Conservation (phyloP, 2,797 vertebrate genomes). For the Ibycter americanus region DNA sequence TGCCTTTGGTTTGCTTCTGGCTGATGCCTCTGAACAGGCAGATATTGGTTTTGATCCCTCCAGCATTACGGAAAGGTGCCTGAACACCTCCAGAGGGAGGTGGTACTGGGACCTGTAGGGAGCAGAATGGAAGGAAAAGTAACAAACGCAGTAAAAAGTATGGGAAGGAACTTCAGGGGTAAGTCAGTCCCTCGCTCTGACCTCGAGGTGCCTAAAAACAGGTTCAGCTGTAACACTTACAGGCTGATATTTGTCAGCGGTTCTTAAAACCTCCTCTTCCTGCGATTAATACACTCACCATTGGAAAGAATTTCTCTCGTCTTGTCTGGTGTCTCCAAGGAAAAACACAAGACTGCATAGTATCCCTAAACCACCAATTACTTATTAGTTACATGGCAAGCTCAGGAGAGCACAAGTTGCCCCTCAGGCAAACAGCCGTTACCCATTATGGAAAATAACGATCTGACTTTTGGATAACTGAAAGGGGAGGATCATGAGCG, state of each 20-base stretch:
- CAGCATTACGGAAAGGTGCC: accelerated
- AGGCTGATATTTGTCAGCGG: not conserved
- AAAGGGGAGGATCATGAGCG: not conserved
- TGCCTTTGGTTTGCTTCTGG: not conserved
- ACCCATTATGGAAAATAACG: constrained; percentile 1
- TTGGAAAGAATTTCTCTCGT: not conserved
- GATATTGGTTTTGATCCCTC: not conserved
- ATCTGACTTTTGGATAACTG: constrained; percentile 36
- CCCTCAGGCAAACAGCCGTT: not conserved
- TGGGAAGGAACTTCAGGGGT: not conserved
- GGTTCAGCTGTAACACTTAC: not conserved
- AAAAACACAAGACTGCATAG: not conserved
- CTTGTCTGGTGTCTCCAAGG: not conserved
- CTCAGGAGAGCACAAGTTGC: not conserved
- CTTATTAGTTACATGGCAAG: constrained; percentile 6
- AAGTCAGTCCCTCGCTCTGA: not conserved
- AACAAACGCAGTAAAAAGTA: not conserved
- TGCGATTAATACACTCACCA: not conserved
- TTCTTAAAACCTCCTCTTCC: constrained; percentile 1
- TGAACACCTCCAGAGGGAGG: not conserved
- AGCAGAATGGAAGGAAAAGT: not conserved
- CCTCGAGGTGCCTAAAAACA: not conserved
- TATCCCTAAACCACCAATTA: constrained; percentile 47
- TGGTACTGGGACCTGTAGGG: not conserved
- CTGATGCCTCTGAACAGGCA: not conserved